These are phyloP conservation scores for Drosophila kurseongensis DNA, from an alignment of 1,140 invertebrate genomes.

Conservation along the genomic window DNA sequence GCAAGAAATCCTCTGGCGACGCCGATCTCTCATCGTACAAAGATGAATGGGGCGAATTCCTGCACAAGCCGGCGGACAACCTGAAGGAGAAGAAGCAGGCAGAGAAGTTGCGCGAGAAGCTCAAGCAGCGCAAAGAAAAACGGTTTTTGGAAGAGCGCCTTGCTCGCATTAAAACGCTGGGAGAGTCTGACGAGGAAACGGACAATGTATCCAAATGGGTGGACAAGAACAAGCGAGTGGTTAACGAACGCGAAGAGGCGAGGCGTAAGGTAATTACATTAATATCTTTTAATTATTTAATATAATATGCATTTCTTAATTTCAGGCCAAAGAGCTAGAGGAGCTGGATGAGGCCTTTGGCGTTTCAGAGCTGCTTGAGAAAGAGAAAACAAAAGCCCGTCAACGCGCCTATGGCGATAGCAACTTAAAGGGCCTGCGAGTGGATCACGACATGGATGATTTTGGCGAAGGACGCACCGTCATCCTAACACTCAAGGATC, in stretches of 20 bases:
- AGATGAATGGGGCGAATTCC: conserved; percentile 94
- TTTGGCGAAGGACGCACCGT: conserved; percentile 94
- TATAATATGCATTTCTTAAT: neutral
- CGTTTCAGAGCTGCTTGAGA: conserved; percentile 92
- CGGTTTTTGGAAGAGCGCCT: conserved; percentile 91
- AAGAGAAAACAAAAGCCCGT: conserved; percentile 89
- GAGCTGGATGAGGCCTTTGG: conserved; percentile 98
- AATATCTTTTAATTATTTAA: neutral
- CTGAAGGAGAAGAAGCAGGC: conserved; percentile 90
- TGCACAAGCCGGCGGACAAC: conserved; percentile 96
- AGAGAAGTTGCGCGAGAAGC: conserved; percentile 93
- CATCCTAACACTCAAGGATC: conserved; percentile 97
- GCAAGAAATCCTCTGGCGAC: conserved; percentile 45
- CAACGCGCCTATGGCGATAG: conserved; percentile 88
- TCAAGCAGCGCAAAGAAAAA: conserved; percentile 92
- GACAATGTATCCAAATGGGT: conserved; percentile 93
- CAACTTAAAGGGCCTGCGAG: conserved; percentile 93
- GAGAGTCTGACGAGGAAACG: conserved; percentile 91
- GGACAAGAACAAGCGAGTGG: conserved; percentile 90
- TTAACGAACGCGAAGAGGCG: conserved; percentile 94
- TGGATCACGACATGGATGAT: conserved; percentile 93
- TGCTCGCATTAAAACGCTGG: conserved; percentile 88
- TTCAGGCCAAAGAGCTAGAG: conserved; percentile 95
- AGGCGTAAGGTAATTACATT: conserved; percentile 90
- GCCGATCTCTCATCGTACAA: conserved; percentile 87